These are phyloP conservation scores for Hippopotamyrus pictus DNA, from an alignment of 2,797 vertebrate genomes.

Conservation along the genomic window DNA sequence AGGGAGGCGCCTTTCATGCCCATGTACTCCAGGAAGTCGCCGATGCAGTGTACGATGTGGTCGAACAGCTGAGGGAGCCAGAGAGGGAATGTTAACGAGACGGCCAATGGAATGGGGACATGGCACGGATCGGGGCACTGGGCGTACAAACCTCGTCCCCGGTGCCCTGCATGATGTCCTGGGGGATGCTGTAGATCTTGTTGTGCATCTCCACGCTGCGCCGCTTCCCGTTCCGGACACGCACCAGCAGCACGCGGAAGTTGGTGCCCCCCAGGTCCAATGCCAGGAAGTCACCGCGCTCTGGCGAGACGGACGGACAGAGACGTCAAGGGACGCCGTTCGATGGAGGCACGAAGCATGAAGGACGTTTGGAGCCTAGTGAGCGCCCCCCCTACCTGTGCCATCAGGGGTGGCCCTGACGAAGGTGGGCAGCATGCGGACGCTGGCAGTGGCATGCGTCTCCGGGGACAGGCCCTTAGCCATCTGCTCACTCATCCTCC, in stretches of 20 bases:
- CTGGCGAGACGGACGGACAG: slow-evolving; percentile 49
- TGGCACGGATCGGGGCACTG: no score
- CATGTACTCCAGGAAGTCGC: slow-evolving; percentile 89
- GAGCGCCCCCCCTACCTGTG: slow-evolving; percentile 65
- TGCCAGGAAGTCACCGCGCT: slow-evolving; percentile 85
- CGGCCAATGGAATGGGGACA: background rate
- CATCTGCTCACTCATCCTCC: slow-evolving; percentile 74
- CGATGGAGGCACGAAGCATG: no score
- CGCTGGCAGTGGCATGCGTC: slow-evolving; percentile 57
- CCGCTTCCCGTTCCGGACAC: slow-evolving; percentile 68
- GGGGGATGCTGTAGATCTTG: slow-evolving; percentile 88
- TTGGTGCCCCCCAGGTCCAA: slow-evolving; percentile 92
- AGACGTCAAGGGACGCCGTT: background rate
- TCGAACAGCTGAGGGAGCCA: slow-evolving; percentile 76
- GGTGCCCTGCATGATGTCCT: slow-evolving; percentile 84
- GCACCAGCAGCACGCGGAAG: slow-evolving; percentile 87
- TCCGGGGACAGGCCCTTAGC: slow-evolving; percentile 68
- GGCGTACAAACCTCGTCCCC: slow-evolving; percentile 77
- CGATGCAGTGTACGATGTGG: slow-evolving; percentile 86
- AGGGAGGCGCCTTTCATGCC: slow-evolving; percentile 83
- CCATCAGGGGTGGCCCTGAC: slow-evolving; percentile 85
- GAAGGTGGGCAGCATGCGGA: slow-evolving; percentile 93
- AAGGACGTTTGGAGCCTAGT: background rate
- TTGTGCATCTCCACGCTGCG: slow-evolving; percentile 87
- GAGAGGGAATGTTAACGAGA: background rate